Conservation (phyloP, 2,113 vertebrate species). For the Mustela lutreola region DNA sequence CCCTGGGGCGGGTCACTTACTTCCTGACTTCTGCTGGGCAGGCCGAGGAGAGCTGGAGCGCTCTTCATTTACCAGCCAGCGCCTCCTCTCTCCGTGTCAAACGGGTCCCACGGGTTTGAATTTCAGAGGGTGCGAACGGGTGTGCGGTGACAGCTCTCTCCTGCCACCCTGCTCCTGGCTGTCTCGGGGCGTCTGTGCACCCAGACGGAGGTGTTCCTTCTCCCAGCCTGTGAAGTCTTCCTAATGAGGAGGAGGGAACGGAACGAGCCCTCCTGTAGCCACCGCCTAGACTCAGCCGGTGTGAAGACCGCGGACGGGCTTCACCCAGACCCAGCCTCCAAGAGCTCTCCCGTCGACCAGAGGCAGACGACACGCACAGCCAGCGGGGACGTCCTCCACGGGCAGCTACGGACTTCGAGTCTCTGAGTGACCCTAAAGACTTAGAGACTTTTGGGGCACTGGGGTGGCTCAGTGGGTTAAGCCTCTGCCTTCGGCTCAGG, state of each 20-base stretch:
- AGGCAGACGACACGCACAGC: background rate
- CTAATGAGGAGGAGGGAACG: fast-evolving
- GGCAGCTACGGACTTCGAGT: background rate
- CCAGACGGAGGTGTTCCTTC: fast-evolving
- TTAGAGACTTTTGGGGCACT: background rate
- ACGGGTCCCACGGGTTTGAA: fast-evolving
- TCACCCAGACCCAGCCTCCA: too few species aligned
- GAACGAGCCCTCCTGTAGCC: too few species aligned
- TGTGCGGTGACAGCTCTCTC: fast-evolving
- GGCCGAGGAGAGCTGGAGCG: background rate
- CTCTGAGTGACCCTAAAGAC: background rate
- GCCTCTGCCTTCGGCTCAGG: too few species aligned
- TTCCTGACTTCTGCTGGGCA: background rate
- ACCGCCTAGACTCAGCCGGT: fast-evolving
- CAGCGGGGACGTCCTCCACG: background rate
- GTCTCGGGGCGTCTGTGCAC: too few species aligned
- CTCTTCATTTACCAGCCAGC: fast-evolving
- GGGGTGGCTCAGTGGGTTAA: too few species aligned
- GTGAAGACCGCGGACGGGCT: fast-evolving
- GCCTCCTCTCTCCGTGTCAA: fast-evolving
- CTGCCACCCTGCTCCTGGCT: background rate
- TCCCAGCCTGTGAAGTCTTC: fast-evolving
- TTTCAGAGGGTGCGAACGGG: fast-evolving
- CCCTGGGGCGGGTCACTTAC: background rate
- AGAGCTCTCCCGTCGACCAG: fast-evolving